Evolutionary conservation across 2,888 invertebrate species (phyloP), one percentile per base, ranked within the genome.

Genomic region (Stegophylla sp.): DNA sequence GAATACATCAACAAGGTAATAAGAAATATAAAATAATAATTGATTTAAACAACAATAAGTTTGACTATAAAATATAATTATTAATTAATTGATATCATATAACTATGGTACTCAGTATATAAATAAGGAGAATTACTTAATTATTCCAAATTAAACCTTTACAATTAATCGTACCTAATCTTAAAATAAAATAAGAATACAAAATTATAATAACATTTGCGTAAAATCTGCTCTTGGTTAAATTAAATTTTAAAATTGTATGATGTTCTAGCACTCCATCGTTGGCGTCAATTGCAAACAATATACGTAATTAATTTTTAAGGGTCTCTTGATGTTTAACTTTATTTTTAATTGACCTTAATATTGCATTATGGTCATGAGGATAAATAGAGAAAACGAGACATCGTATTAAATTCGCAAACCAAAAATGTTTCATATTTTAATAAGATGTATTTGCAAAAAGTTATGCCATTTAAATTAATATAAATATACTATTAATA

Each of bases 1-100:
- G 20, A 53, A 53, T 53, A 53, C 20, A 53, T 53, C 53, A 53
- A 53, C 53, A 53, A 53, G 51, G n/a, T n/a, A n/a, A 53, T n/a
- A 5, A 20, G 53, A 9, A 7, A 48, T 5, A 17, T 17, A 17
- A 51, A 20, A 9, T 53, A 53, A 53, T 53, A 53, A 53, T 53
- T 53, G 3, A 53, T 53, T 53, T 53, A 53, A 20, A 20, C n/a
- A 53, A 53, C 53, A 53, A 53, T 1, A 53, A 1, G 9, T 53
- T 5, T 9, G n/a, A 53, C 4, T 5, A 53, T 20, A 45, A 34
- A 3, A 5, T 53, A 20, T n/a, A n/a, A 53, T 34, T 53, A 53
- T 53, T 20, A 34, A 53, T 53, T 53, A 20, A 20, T 53, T 20
- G 7, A 20, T 7, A 53, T 20, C 53, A 53, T 20, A 34, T 7